Evolutionary conservation across 2,888 invertebrate genomes (phyloP).

Genomic region (Heliconius charithonia): DNA sequence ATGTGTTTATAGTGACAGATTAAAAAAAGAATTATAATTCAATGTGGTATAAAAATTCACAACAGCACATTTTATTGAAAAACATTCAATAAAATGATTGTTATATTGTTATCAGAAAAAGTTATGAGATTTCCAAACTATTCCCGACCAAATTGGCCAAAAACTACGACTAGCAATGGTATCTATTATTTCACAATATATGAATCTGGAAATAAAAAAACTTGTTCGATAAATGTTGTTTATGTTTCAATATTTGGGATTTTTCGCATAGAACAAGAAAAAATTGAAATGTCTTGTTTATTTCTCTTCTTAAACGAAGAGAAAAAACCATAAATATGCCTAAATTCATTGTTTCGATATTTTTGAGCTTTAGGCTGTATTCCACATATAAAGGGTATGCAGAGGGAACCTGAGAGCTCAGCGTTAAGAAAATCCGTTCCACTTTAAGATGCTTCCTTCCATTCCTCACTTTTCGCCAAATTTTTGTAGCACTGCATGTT

Average conservation of each 20-base stretch:
- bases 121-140: background rate
- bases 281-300: no score
- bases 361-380: background rate
- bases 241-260: conserved; percentile 33
- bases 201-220: conserved; percentile 36
- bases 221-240: conserved; percentile 39
- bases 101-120: conserved; percentile 1
- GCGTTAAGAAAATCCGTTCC: background rate
- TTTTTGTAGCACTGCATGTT: no score
- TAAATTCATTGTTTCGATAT: background rate
- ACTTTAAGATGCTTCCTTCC: background rate
- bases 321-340: no score
- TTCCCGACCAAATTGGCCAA: background rate
- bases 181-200: conserved; percentile 9
- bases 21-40: background rate
- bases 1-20: background rate
- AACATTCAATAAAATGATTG: background rate
- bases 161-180: conserved; percentile 14
- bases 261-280: conserved; percentile 5
- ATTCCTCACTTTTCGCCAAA: background rate
- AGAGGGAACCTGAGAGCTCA: background rate
- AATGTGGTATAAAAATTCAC: background rate
- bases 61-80: background rate
- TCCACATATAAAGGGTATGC: background rate
- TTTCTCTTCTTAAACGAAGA: no score